phyloP scores from a whole-genome alignment of 23 tunicate species.

The Clavelina lepadiformis region DNA sequence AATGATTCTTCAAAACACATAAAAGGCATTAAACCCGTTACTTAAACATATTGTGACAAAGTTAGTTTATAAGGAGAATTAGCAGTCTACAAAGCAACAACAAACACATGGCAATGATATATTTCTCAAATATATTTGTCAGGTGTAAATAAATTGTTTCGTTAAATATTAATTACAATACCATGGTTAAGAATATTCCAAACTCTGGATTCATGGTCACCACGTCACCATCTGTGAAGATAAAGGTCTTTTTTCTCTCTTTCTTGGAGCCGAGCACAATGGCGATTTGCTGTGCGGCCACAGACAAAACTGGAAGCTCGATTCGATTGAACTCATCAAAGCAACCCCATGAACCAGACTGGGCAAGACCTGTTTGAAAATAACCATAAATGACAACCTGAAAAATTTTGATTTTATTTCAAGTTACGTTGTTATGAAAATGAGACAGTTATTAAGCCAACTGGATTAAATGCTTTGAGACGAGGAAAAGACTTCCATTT shows the following conservation, averaged over 20 bases:
- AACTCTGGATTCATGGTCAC: constrained; percentile 94
- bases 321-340: constrained; percentile 98
- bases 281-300: constrained; percentile 97
- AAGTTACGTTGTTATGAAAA: no score
- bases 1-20: no score
- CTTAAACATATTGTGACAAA: neutral
- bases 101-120: neutral
- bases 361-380: constrained; percentile 88
- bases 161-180: constrained; percentile 13
- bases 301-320: constrained; percentile 95
- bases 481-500: no score
- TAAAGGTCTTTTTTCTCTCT: constrained; percentile 75
- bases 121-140: no score
- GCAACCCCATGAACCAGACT: constrained; percentile 98
- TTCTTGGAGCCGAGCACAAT: constrained; percentile 88
- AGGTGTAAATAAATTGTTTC: no score
- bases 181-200: constrained; percentile 93
- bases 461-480: no score
- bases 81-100: neutral
- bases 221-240: constrained; percentile 91
- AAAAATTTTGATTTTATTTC: no score
- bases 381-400: no score
- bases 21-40: no score
- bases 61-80: no score
- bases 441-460: no score